Percentiles rank a stretch among this genome's conserved stretches.
phyloP scores from a whole-genome alignment of 2,888 invertebrate species.

The Cosmia pyralina region DNA sequence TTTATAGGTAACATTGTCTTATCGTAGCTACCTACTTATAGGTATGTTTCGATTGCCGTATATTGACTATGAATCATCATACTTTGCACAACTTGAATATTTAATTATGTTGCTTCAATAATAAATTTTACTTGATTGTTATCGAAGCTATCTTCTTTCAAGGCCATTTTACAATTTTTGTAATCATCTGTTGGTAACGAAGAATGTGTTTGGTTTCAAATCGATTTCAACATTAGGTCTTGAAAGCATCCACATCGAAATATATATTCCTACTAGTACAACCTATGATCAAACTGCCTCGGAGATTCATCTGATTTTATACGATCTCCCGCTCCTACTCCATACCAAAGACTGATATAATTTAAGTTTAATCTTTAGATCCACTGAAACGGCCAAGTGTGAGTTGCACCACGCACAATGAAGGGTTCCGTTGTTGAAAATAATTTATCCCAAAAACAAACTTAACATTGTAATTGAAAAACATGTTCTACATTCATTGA shows the following conservation, averaged over 20 bases:
- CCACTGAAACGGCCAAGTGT: no score
- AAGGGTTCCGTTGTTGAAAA: no score
- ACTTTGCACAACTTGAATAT: slow-evolving; percentile 27
- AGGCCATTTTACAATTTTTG: slow-evolving; percentile 27
- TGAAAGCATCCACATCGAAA: background rate
- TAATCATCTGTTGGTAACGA: slow-evolving; percentile 13
- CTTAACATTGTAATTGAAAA: no score
- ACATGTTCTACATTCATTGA: no score
- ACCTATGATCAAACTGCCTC: background rate
- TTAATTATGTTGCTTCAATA: slow-evolving; percentile 28
- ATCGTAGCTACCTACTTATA: slow-evolving; percentile 33
- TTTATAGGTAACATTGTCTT: slow-evolving; percentile 38
- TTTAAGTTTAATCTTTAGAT: no score
- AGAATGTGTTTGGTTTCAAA: slow-evolving; percentile 5
- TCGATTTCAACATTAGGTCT: background rate
- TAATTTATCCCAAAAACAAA: no score
- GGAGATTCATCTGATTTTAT: background rate
- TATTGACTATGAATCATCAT: slow-evolving; percentile 45
- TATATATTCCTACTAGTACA: background rate
- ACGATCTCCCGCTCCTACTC: background rate
- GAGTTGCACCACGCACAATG: no score
- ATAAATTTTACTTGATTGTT: slow-evolving; percentile 27
- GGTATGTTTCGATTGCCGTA: slow-evolving; percentile 41
- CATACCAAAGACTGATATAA: background rate
- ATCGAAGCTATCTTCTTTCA: slow-evolving; percentile 26